These are phyloP conservation scores for Drosophila ohnishii DNA, from an alignment of 1,140 invertebrate genomes.

Conservation along the genomic window DNA sequence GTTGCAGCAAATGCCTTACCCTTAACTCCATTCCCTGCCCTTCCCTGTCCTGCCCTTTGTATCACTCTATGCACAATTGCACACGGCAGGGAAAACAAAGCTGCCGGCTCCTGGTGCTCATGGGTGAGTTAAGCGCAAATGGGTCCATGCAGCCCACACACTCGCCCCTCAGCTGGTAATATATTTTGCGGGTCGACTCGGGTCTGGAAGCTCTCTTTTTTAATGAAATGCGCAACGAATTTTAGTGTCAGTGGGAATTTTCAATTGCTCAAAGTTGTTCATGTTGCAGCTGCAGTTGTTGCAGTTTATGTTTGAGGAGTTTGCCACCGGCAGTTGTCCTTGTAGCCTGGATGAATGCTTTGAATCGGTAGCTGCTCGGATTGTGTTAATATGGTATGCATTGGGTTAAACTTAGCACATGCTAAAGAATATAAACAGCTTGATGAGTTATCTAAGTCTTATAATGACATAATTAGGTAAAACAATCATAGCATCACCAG, in stretches of 20 bases:
- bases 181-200: conserved; percentile 31
- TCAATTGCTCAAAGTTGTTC: conserved; percentile 63
- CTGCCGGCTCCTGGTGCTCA: conserved; percentile 34
- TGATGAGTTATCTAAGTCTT: neutral
- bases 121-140: conserved; percentile 70
- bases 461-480: neutral
- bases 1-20: conserved; percentile 11
- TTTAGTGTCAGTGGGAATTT: conserved; percentile 72
- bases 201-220: conserved; percentile 41
- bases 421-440: neutral
- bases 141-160: conserved; percentile 63
- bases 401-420: too few species aligned
- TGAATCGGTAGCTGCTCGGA: neutral
- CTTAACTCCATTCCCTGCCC: neutral
- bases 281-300: conserved; percentile 41
- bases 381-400: neutral
- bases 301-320: conserved; percentile 57
- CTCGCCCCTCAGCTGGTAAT: conserved; percentile 31
- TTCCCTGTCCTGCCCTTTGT: conserved; percentile 34
- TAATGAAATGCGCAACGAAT: conserved; percentile 75
- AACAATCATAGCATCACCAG: neutral
- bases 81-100: conserved; percentile 64
- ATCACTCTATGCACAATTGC: conserved; percentile 74
- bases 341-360: conserved; percentile 42
- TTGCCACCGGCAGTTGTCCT: conserved; percentile 32